These are phyloP conservation scores for Heliothis peltigera DNA, from an alignment of 2,888 invertebrate species.

Conservation along the genomic window DNA sequence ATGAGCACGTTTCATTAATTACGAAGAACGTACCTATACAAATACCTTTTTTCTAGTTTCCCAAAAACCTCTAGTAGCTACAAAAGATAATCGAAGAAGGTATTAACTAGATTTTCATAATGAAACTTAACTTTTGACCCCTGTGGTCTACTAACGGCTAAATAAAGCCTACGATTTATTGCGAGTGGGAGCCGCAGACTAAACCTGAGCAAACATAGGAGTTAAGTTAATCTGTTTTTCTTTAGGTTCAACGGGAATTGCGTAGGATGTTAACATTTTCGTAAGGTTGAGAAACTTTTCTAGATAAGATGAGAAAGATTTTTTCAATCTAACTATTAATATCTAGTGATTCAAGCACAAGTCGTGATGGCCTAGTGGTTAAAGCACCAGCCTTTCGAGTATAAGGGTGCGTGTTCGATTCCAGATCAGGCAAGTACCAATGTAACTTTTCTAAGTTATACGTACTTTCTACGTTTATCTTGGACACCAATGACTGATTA, in stretches of 20 bases:
- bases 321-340: too few relatives aligned
- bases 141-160: slow-evolving; percentile 5
- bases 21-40: too few relatives aligned
- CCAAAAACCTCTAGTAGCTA: not conserved
- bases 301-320: too few relatives aligned
- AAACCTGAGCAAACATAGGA: slow-evolving; percentile 42
- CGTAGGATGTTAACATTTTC: slow-evolving; percentile 9
- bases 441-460: too few relatives aligned
- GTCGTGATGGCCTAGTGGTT: too few relatives aligned
- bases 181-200: slow-evolving; percentile 2
- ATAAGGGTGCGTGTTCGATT: too few relatives aligned
- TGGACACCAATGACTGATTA: too few relatives aligned
- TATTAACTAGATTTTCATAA: slow-evolving; percentile 21
- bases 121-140: slow-evolving; percentile 21
- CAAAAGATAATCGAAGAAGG: slow-evolving; percentile 2
- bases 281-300: slow-evolving; percentile 14
- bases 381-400: too few relatives aligned
- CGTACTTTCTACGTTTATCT: too few relatives aligned
- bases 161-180: slow-evolving; percentile 32
- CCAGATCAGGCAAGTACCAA: too few relatives aligned
- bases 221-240: slow-evolving; percentile 37
- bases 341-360: too few relatives aligned
- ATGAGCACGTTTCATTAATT: too few relatives aligned
- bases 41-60: not conserved
- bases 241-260: slow-evolving; percentile 22